Percentiles rank a stretch among this genome's conserved stretches.
These are phyloP conservation scores for Gallinago stenura DNA, from an alignment of 2,797 vertebrate species.

Conservation along the genomic window DNA sequence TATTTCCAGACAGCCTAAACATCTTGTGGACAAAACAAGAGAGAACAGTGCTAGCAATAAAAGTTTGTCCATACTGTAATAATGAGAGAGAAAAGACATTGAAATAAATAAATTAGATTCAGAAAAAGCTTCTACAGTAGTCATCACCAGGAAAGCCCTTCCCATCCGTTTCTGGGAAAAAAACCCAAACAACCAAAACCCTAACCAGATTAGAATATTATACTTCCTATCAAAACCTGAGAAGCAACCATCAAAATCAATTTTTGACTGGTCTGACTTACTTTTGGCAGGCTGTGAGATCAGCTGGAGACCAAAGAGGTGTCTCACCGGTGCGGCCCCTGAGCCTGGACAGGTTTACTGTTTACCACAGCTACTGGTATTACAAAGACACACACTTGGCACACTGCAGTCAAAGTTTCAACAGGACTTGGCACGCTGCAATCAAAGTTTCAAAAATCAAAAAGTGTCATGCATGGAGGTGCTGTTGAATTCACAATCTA, in stretches of 20 bases:
- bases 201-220: background rate
- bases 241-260: background rate
- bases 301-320: background rate
- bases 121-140: background rate
- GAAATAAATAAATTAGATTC: background rate
- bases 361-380: background rate
- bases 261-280: background rate
- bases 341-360: background rate
- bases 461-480: background rate
- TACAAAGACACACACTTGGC: background rate
- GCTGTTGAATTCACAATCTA: background rate
- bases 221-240: background rate
- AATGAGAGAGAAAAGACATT: background rate
- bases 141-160: background rate
- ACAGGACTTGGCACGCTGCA: background rate
- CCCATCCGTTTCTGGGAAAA: background rate
- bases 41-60: background rate
- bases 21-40: background rate
- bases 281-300: background rate
- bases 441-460: background rate
- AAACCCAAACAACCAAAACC: background rate
- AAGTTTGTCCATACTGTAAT: background rate
- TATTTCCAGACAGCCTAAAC: background rate
- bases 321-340: background rate
- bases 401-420: background rate